phyloP scores from a whole-genome alignment of 2,797 vertebrate species.

The Lophotriccus pileatus region DNA sequence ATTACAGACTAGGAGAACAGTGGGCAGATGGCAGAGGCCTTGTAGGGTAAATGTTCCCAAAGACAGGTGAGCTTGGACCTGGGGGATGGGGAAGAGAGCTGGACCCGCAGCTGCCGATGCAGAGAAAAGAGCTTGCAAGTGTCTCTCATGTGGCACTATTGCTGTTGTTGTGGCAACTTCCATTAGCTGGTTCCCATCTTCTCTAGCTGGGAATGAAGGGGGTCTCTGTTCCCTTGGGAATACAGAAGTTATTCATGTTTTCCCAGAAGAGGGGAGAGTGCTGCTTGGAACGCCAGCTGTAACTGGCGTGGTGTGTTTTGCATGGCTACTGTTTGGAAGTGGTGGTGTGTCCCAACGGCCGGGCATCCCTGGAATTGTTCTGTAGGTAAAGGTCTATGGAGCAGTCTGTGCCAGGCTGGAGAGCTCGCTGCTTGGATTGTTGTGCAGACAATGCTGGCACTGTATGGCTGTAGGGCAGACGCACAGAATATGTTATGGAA shows the following conservation, averaged over 20 bases:
- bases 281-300: not conserved
- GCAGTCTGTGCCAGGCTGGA: conserved; percentile 41
- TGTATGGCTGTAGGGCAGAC: conserved; percentile 54
- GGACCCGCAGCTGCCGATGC: not conserved
- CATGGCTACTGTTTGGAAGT: not conserved
- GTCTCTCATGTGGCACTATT: not conserved
- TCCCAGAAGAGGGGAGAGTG: not conserved
- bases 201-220: not conserved
- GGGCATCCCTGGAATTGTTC: conserved; percentile 26
- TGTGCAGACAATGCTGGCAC: conserved; percentile 55
- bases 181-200: not conserved
- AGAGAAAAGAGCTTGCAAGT: not conserved
- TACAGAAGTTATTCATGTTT: conserved; percentile 12
- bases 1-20: rapidly evolving
- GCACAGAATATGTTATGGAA: conserved; percentile 35
- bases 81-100: not conserved
- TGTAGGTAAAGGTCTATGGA: conserved; percentile 42
- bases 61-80: not conserved
- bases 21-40: not conserved
- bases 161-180: not conserved
- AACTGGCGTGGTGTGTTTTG: not conserved
- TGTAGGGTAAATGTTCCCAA: not conserved
- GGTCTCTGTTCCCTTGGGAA: conserved; percentile 38
- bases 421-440: conserved; percentile 47
- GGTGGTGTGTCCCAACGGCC: not conserved